A percentile compares a stretch with the other conserved stretches of the same genome.
Conservation (phyloP, 2,888 invertebrate genomes). For the Vanessa cardui region DNA sequence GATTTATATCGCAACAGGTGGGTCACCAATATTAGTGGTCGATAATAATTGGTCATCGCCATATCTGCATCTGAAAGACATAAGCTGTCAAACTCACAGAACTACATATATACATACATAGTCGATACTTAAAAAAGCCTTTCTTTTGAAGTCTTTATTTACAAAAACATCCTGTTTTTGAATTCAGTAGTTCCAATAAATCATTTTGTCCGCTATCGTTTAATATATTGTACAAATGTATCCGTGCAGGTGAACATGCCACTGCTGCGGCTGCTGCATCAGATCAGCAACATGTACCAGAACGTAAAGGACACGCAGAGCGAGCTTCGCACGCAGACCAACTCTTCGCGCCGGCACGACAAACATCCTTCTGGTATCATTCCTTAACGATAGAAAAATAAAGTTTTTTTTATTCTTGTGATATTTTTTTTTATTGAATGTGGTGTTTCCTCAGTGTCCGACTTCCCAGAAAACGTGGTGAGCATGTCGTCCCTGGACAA, state of each 20-base stretch:
- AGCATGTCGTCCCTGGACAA: slow-evolving; percentile 71
- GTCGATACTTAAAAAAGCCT: too few species aligned
- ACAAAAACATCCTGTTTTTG: too few species aligned
- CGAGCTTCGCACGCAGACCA: slow-evolving; percentile 88
- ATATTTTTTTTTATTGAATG: too few species aligned
- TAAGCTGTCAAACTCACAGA: too few species aligned
- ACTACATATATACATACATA: too few species aligned
- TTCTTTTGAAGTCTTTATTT: too few species aligned
- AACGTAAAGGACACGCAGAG: slow-evolving; percentile 97
- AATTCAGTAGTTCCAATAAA: too few species aligned
- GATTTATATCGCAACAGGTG: slow-evolving; percentile 95
- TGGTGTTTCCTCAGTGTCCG: slow-evolving; percentile 73
- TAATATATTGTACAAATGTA: neutral
- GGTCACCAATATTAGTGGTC: too few species aligned
- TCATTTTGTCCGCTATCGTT: too few species aligned
- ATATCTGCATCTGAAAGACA: too few species aligned
- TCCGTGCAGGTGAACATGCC: slow-evolving; percentile 94
- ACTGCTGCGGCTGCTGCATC: slow-evolving; percentile 93
- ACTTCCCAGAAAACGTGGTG: slow-evolving; percentile 84
- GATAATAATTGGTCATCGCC: too few species aligned
- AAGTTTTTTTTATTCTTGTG: too few species aligned
- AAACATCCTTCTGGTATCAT: slow-evolving; percentile 66
- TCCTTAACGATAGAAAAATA: neutral
- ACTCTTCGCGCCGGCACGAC: slow-evolving; percentile 64
- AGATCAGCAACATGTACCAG: slow-evolving; percentile 98